These are phyloP conservation scores for Morone chrysops DNA, from an alignment of 2,113 vertebrate species.

Conservation along the genomic window DNA sequence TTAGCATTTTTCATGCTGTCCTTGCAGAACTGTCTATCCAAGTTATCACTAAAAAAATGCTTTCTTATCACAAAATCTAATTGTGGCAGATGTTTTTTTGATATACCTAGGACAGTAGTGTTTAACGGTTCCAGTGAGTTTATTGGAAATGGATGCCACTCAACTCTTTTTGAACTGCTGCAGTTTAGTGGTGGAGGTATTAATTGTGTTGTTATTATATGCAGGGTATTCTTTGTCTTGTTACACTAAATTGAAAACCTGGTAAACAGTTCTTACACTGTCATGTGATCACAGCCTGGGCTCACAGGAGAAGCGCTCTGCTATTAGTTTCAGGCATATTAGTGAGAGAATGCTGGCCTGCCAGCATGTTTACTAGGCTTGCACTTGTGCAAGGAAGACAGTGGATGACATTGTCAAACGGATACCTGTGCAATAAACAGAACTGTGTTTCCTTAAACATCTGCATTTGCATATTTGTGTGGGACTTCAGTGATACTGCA, in stretches of 20 bases:
- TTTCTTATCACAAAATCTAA: too few relatives aligned
- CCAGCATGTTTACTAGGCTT: background rate
- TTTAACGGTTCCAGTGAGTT: background rate
- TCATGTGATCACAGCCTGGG: too few relatives aligned
- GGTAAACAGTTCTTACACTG: background rate
- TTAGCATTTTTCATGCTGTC: too few relatives aligned
- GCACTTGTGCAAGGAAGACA: background rate
- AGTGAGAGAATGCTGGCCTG: background rate
- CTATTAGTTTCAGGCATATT: background rate
- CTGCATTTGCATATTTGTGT: conserved; percentile 23
- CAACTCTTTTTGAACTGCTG: background rate
- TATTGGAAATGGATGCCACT: background rate
- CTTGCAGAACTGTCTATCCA: too few relatives aligned
- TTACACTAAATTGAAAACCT: background rate
- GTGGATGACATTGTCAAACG: conserved; percentile 3
- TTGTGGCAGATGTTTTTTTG: too few relatives aligned
- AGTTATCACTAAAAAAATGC: too few relatives aligned
- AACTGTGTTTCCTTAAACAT: background rate
- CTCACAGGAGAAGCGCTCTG: background rate
- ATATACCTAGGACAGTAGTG: too few relatives aligned
- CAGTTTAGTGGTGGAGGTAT: too few relatives aligned
- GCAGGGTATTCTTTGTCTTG: too few relatives aligned
- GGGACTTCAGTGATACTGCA: conserved; percentile 7
- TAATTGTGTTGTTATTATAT: background rate
- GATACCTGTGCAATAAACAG: conserved; percentile 48